Evolutionary conservation across 2,888 invertebrate genomes (phyloP).

Genomic region (Tetanocera ferruginea): DNA sequence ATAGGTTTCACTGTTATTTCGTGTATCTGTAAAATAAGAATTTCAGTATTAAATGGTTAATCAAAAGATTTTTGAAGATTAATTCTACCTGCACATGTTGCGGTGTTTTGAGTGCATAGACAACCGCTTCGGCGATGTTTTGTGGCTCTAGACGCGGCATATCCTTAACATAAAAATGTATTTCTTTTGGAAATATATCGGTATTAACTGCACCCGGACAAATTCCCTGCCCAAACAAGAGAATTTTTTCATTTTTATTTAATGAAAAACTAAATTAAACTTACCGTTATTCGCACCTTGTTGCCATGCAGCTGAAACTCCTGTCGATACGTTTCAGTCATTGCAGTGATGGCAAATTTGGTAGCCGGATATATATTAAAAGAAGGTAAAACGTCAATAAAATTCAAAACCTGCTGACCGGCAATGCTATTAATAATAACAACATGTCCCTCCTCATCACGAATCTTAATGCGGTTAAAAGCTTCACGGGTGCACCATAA

Average conservation of each 20-base stretch:
- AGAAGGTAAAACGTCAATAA: constrained; percentile 65
- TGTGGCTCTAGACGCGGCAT: constrained; percentile 63
- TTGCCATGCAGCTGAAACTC: constrained; percentile 66
- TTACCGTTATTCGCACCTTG: constrained; percentile 63
- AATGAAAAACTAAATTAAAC: constrained; percentile 21
- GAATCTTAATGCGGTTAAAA: constrained; percentile 70
- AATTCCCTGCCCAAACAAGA: constrained; percentile 58
- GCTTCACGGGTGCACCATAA: constrained; percentile 72
- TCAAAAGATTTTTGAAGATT: neutral
- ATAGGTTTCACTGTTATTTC: constrained; percentile 66
- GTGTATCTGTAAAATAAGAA: constrained; percentile 56
- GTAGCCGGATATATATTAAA: constrained; percentile 69
- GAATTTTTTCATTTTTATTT: neutral
- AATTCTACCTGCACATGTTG: constrained; percentile 63
- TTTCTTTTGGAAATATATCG: constrained; percentile 66
- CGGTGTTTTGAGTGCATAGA: constrained; percentile 64
- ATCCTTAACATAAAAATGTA: constrained; percentile 64
- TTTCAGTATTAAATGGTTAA: neutral
- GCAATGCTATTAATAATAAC: constrained; percentile 71
- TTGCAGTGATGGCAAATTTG: constrained; percentile 68
- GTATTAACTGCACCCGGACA: constrained; percentile 67
- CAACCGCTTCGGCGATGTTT: constrained; percentile 66
- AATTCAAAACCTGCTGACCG: constrained; percentile 66
- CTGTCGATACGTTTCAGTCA: constrained; percentile 68
- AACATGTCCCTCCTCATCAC: constrained; percentile 71